Conservation (phyloP, 2,888 invertebrate genomes). For the Matsumyia berberina region DNA sequence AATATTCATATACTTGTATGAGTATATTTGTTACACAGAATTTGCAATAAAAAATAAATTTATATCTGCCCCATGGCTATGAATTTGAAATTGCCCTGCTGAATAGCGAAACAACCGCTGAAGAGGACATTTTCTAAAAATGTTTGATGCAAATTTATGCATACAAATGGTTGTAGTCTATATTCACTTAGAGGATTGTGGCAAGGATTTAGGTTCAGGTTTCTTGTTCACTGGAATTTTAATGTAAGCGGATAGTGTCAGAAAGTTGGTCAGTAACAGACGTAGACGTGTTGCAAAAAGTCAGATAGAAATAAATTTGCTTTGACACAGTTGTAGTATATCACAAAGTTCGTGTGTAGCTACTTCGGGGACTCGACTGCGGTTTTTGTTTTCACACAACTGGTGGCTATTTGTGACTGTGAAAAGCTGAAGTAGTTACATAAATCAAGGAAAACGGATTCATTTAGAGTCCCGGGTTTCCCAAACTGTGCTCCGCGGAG, state of each 20-base stretch:
- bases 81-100: background rate
- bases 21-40: no score
- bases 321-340: no score
- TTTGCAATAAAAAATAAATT: background rate
- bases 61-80: background rate
- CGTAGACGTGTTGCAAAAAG: background rate
- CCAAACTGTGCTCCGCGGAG: no score
- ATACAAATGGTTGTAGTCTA: constrained; percentile 19
- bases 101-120: background rate
- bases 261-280: constrained; percentile 1
- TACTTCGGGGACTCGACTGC: no score
- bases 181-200: constrained; percentile 45
- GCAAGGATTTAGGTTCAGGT: constrained; percentile 16
- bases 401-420: no score
- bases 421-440: no score
- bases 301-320: background rate
- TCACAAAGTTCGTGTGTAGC: no score
- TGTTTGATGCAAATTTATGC: constrained; percentile 51
- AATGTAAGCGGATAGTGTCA: constrained; percentile 16
- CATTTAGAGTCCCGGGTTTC: no score
- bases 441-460: no score
- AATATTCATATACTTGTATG: no score
- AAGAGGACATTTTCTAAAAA: constrained; percentile 10
- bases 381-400: no score
- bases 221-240: constrained; percentile 8